These are phyloP conservation scores for Rhodinocichla rosea DNA, from an alignment of 2,113 vertebrate species.

Conservation along the genomic window DNA sequence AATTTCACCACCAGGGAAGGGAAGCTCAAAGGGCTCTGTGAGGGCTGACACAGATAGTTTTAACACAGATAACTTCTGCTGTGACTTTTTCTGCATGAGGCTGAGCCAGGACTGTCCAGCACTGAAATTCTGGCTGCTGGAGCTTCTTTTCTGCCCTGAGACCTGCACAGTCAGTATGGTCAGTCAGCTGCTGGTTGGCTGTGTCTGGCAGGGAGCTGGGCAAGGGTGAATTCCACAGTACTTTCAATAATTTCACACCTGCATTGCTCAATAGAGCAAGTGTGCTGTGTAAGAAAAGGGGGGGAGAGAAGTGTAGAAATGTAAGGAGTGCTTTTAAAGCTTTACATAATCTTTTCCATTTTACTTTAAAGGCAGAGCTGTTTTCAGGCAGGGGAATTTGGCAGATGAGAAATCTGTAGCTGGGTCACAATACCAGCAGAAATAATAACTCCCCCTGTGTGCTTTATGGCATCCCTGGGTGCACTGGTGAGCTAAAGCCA, in stretches of 20 bases:
- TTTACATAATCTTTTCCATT: conserved; percentile 28
- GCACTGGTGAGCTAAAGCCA: not conserved
- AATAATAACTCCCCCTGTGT: not conserved
- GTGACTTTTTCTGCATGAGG: no score
- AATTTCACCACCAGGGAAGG: not conserved
- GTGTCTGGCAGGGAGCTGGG: not conserved
- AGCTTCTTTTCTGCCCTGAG: not conserved
- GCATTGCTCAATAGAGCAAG: not conserved
- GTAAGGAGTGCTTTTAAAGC: not conserved
- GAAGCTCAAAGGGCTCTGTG: not conserved
- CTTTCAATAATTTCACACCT: not conserved
- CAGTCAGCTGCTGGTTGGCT: not conserved
- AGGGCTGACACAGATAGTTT: not conserved
- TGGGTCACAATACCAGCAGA: not conserved
- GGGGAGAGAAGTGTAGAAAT: not conserved
- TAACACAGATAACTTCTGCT: no score
- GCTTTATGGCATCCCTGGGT: not conserved
- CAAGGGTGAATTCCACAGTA: not conserved
- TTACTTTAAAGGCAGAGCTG: conserved; percentile 2
- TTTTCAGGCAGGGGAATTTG: not conserved
- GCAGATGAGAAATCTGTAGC: not conserved
- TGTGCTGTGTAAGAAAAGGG: not conserved
- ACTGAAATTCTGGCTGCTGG: not conserved
- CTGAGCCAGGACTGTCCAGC: not conserved
- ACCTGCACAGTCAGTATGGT: not conserved